These are phyloP conservation scores for Drosophila ezoana DNA, from an alignment of 2,888 invertebrate genomes.

Conservation along the genomic window DNA sequence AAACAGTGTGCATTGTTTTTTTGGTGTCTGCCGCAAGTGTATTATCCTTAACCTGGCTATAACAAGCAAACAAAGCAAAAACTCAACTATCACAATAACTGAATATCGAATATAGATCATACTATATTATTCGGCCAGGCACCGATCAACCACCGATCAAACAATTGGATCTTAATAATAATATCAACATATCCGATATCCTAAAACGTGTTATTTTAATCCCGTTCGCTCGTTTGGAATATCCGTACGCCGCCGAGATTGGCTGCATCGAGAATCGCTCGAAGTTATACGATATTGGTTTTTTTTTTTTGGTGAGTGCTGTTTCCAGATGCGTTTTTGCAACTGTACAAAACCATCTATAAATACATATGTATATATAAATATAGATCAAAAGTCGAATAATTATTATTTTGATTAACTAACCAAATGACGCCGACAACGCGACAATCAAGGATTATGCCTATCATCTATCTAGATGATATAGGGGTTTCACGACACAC, in stretches of 20 bases:
- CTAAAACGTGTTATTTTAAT: not conserved
- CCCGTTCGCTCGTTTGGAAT: constrained; percentile 37
- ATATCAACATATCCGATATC: constrained; percentile 26
- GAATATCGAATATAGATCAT: constrained; percentile 7
- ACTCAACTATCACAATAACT: constrained; percentile 40
- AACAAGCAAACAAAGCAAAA: constrained; percentile 35
- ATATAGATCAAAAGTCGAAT: constrained; percentile 13
- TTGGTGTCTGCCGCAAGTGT: constrained; percentile 57
- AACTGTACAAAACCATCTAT: constrained; percentile 11
- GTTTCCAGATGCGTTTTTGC: constrained; percentile 20
- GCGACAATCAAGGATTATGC: constrained; percentile 48
- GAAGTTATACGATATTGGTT: constrained; percentile 46
- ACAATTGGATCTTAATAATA: constrained; percentile 46
- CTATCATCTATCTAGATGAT: constrained; percentile 1
- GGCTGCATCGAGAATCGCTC: constrained; percentile 29
- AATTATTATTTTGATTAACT: constrained; percentile 16
- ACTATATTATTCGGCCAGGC: constrained; percentile 20
- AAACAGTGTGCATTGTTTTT: constrained; percentile 51
- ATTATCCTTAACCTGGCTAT: constrained; percentile 32
- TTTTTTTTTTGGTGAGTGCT: constrained; percentile 73
- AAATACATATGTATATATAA: constrained; percentile 7
- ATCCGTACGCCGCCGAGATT: constrained; percentile 22
- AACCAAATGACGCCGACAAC: constrained; percentile 11
- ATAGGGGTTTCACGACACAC: not conserved
- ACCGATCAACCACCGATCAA: constrained; percentile 30